Conservation (phyloP, 2,797 vertebrate species). For the Liasis olivaceus region DNA sequence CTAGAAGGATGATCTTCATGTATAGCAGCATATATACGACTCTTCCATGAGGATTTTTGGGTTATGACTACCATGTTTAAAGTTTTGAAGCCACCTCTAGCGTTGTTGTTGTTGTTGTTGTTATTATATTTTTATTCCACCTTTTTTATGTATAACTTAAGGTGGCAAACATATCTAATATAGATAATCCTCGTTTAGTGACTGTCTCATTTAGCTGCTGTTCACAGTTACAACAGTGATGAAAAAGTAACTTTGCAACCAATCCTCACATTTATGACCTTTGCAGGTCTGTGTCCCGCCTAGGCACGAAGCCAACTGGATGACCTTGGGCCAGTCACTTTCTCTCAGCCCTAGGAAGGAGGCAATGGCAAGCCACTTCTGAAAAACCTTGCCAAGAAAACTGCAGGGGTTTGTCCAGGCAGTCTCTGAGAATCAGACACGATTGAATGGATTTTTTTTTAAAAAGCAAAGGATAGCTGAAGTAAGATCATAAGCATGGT, state of each 20-base stretch:
- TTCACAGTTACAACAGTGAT: neutral
- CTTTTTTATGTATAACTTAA: neutral
- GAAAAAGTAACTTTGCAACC: neutral
- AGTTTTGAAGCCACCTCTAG: neutral
- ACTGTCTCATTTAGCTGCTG: neutral
- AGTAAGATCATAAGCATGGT: neutral
- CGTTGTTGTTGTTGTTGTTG: neutral
- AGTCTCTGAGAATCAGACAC: too few relatives aligned
- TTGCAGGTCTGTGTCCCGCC: neutral
- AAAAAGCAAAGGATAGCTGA: neutral
- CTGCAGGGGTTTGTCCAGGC: too few relatives aligned
- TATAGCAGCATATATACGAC: neutral
- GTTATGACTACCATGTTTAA: neutral
- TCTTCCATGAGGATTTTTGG: neutral
- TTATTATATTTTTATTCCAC: neutral
- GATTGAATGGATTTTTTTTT: too few relatives aligned
- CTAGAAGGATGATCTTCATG: too few relatives aligned
- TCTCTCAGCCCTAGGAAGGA: too few relatives aligned
- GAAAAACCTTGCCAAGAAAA: too few relatives aligned
- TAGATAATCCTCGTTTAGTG: neutral
- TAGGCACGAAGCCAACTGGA: too few relatives aligned
- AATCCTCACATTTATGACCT: neutral
- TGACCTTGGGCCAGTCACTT: too few relatives aligned
- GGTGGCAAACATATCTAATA: neutral
- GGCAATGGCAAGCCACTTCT: too few relatives aligned